These are phyloP conservation scores for Calidris pygmaea DNA, from an alignment of 2,113 vertebrate genomes.

Conservation along the genomic window DNA sequence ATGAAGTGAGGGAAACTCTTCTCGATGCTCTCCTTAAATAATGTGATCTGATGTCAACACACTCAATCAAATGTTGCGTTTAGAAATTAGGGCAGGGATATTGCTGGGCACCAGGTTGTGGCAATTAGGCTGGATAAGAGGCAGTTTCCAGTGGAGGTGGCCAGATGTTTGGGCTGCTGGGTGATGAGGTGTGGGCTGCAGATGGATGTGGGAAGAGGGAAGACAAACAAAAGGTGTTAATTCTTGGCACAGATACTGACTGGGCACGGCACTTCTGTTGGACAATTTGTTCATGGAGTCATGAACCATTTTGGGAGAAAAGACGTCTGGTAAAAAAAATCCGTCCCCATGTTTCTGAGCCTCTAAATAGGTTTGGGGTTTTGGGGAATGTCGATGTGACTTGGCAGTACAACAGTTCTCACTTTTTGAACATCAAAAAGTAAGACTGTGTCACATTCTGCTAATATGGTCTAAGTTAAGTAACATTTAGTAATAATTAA, in stretches of 20 bases:
- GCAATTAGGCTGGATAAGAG: background rate
- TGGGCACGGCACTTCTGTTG: background rate
- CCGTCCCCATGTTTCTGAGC: background rate
- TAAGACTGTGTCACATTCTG: slow-evolving; percentile 46
- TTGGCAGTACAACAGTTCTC: slow-evolving; percentile 27
- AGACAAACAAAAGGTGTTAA: background rate
- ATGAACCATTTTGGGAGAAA: background rate
- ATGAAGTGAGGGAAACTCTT: background rate
- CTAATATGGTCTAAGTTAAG: slow-evolving; percentile 33
- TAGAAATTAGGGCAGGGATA: background rate
- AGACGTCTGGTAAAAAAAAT: background rate
- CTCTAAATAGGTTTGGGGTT: slow-evolving; percentile 14
- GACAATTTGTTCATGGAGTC: background rate
- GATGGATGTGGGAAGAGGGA: background rate
- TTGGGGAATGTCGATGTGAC: background rate
- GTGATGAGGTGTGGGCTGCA: background rate
- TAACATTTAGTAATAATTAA: slow-evolving; percentile 67
- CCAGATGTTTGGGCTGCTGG: background rate
- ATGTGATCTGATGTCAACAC: background rate
- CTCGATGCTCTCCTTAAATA: background rate
- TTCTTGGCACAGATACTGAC: background rate
- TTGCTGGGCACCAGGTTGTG: background rate
- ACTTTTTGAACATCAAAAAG: slow-evolving; percentile 37
- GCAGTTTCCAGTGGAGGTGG: background rate
- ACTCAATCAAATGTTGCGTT: background rate